Percentiles rank a stretch among this genome's conserved stretches.
Conservation (phyloP, 2,797 vertebrate genomes). For the Coregonus ussuriensis region DNA sequence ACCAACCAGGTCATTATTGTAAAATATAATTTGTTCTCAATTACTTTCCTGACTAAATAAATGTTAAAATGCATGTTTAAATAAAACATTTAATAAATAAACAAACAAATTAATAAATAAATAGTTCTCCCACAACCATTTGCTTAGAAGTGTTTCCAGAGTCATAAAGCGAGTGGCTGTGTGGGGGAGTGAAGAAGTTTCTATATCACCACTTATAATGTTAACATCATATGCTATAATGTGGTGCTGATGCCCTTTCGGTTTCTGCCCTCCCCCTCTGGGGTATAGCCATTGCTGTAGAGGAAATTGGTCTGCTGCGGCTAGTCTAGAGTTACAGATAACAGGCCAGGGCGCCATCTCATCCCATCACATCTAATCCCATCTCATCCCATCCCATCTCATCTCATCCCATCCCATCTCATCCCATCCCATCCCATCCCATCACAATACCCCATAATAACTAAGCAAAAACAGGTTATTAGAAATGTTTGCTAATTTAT, state of each 20-base stretch:
- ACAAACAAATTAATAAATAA: neutral
- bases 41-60: neutral
- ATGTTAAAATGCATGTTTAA: neutral
- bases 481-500: no score
- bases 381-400: neutral
- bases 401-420: no score
- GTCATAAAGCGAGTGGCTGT: conserved; percentile 55
- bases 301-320: conserved; percentile 66
- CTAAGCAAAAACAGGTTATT: no score
- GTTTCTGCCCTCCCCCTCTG: conserved; percentile 52
- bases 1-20: neutral
- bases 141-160: conserved; percentile 48
- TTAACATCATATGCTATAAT: conserved; percentile 55
- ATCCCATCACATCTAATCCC: neutral
- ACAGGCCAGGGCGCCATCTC: conserved; percentile 23
- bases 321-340: conserved; percentile 75
- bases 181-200: conserved; percentile 59
- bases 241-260: conserved; percentile 73
- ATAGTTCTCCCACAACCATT: conserved; percentile 29
- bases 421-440: no score
- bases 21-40: neutral
- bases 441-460: no score
- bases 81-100: neutral
- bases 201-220: conserved; percentile 46
- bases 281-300: conserved; percentile 45